Evolutionary conservation across 1,140 invertebrate genomes (phyloP), one percentile per base, ranked within the genome.

Genomic region (Nilaparvata lugens): DNA sequence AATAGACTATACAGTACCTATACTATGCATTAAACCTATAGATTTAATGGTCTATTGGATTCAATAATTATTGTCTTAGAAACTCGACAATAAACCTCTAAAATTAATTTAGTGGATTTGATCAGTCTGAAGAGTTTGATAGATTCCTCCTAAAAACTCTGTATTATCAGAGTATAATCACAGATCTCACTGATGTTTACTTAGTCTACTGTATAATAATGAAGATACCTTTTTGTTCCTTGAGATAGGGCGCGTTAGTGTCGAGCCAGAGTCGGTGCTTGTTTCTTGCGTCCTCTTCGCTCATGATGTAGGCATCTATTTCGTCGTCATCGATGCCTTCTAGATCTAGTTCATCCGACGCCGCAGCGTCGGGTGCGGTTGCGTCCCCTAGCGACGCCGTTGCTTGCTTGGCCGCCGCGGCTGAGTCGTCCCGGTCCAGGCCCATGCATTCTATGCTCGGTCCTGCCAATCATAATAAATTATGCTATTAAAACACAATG

Each of bases 311-410:
- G 52, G 81, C 82, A 70, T 93, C 86, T 13, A 97, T 78, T 77
- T 97, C 95, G 21, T 85, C 83, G 67, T 95, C 91, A 68, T 95
- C 92, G 23, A 95, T 81, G 52, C 86, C 91, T 52, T 83, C 83
- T 5, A 93, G 74, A 67, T 87, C 79, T n/a, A 95, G 74, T 68
- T 91, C 88, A 2, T 85, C 84, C 31, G 48, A 63, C 23, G 2
- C 54, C 25, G 21, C 60, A 52, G 2, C 52, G 25, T 3, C 25
- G 25, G 25, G n/a, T n/a, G n/a, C n/a, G n/a, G n/a, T n/a, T 7
- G 9, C 31, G 42, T 7, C 43, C 19, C 53, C 23, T 18, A 3
- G 11, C 4, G 24, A 9, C 25, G n/a, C 21, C 25, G 16, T 4
- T 14, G 43, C 35, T 18, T 5, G 11, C 4, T 43, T 16, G 38